Base-by-base conservation (phyloP, 2,113 vertebrate species). In the Regulus satrapa region DNA sequence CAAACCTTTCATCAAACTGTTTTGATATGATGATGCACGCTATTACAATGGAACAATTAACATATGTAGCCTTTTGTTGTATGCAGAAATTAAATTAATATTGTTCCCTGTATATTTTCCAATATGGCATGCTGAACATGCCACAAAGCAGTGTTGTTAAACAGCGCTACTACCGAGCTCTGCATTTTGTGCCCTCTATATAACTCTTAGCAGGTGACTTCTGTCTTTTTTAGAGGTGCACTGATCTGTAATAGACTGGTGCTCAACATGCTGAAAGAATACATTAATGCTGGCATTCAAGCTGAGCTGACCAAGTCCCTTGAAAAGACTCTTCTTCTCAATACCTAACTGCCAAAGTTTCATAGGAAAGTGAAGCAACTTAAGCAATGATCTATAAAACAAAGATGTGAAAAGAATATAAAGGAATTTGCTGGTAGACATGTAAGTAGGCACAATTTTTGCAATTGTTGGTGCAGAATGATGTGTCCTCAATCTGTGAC, bases 401-500 rank as follows among this genome's bases (percentile, higher is more conserved):
- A 83, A n/a, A 88, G 34, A 64, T 54, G 31, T 36, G 69, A 85
- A 63, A 82, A 80, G 36, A 48, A 14, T 63, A 36, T 61, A 62
- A 91, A 89, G 77, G 40, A n/a, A 48, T 89, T 91, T 45, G 16
- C 46, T 74, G 63, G 56, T 51, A 59, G 88, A 54, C 31, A 31
- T 83, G 46, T 51, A 88, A 55, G 62, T 40, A 63, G 79, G n/a
- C 63, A 75, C 55, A 73, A 21, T 31, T 64, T 84, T 87, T 82
- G 67, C 72, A 69, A 52, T 59, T 54, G n/a, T 64, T 74, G 40
- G 40, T 91, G 24, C 40, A 46, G 72, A 88, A 73, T 68, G 69
- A 76, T 62, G n/a, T 64, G 43, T 85, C 54, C 87, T 89, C 73
- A 89, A 41, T 87, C 88, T 95, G 48, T 95, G 86, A 91, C 62